A percentile compares a stretch with the other conserved stretches of the same genome.
Evolutionary conservation across 2,888 invertebrate species (phyloP).

Genomic region (Drosophila recens): DNA sequence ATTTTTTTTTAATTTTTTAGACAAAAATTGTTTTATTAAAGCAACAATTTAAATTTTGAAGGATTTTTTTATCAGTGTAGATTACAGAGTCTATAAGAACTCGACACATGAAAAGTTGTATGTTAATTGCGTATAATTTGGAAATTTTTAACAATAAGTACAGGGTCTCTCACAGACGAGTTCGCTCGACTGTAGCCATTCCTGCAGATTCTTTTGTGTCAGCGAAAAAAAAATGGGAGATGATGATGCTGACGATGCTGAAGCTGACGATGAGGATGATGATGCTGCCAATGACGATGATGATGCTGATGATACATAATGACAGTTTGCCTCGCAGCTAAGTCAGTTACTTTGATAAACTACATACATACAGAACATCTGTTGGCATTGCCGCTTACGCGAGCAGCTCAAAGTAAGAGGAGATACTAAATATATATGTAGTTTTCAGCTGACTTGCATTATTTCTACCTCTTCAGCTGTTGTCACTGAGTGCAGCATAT

Average conservation of each 20-base stretch:
- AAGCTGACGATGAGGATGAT: constrained; percentile 31
- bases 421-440: background rate
- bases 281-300: constrained; percentile 26
- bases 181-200: background rate
- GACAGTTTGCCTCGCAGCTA: constrained; percentile 52
- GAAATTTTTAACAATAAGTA: background rate
- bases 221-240: constrained; percentile 1
- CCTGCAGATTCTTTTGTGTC: background rate
- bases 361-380: constrained; percentile 49
- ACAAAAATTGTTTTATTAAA: too few species aligned
- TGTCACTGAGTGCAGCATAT: constrained; percentile 5
- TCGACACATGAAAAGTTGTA: too few species aligned
- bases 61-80: too few species aligned
- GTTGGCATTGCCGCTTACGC: constrained; percentile 22
- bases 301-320: constrained; percentile 56
- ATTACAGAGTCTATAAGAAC: too few species aligned
- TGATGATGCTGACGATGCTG: constrained; percentile 29
- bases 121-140: too few species aligned
- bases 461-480: constrained; percentile 13
- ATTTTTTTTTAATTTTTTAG: too few species aligned
- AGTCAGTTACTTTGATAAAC: constrained; percentile 65
- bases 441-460: constrained; percentile 41
- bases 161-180: background rate
- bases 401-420: constrained; percentile 9
- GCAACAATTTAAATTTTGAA: too few species aligned